Evolutionary conservation across 2,888 invertebrate genomes (phyloP), one percentile per base, ranked within the genome.

Genomic region (Digitonthophagus gazella): DNA sequence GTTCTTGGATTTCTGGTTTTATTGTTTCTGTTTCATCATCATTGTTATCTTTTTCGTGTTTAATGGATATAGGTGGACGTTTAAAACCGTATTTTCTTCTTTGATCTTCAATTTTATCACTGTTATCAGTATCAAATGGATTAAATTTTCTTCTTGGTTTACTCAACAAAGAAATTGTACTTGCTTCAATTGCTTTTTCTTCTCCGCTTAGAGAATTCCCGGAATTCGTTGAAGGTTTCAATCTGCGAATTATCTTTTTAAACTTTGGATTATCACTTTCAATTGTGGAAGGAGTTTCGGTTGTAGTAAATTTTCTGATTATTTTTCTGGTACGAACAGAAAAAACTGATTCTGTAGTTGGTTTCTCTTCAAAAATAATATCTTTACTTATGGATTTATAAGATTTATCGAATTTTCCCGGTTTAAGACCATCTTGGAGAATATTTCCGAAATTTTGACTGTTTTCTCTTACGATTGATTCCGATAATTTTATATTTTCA

Each of bases 401-500:
- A 22, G 64, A 14, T 64, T 71, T 70, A 6, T 5, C 57, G 4
- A 18, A 20, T 18, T 66, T 67, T 15, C 54, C 64, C 5, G 55
- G 63, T 54, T 72, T 73, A 15, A 69, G 71, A 56, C 72, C 73
- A 57, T 69, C 70, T 22, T 68, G 68, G 3, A 70, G 72, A 54
- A 75, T 69, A 58, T 74, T 69, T 70, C 74, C 72, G 11, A 44
- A 44, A 57, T 69, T 71, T 20, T 73, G 72, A 69, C 79, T 83
- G 68, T 79, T 81, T 76, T 83, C 83, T 67, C 81, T 75, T 20
- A 83, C 82, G 71, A 81, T 83, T 15, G 81, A 82, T 74, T 83
- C 83, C 0, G 83, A 83, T 54, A 83, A 74, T 73, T 82, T 83
- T 66, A 83, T 83, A 69, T 83, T 81, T 74, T 83, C 83, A 22